A percentile compares a stretch with the other conserved stretches of the same genome.
phyloP scores from a whole-genome alignment of 1,140 invertebrate genomes.

The Rhynchophorus ferrugineus region DNA sequence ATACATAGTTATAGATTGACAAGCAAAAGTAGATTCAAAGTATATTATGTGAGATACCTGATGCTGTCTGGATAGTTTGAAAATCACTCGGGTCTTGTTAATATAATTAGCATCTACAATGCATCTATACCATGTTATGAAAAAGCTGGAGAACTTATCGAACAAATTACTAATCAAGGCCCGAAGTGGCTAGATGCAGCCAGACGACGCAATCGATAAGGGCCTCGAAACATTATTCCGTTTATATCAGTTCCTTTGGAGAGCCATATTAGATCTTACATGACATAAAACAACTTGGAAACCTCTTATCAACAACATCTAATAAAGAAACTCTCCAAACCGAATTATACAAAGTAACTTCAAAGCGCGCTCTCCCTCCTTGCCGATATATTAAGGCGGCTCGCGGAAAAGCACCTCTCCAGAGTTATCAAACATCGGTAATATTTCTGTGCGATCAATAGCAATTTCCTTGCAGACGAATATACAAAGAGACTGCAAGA shows the following conservation, averaged over 20 bases:
- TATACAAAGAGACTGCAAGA: slow-evolving; percentile 3
- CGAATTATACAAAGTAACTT: slow-evolving; percentile 8
- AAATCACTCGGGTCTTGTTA: too few relatives aligned
- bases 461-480: slow-evolving; percentile 4
- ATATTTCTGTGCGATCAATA: slow-evolving; percentile 6
- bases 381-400: slow-evolving; percentile 6
- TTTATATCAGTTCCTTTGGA: neutral
- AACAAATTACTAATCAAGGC: too few relatives aligned
- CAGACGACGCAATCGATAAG: too few relatives aligned
- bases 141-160: too few relatives aligned
- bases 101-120: too few relatives aligned
- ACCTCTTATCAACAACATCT: slow-evolving; percentile 9
- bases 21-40: too few relatives aligned
- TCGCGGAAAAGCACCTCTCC: slow-evolving; percentile 6
- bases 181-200: too few relatives aligned
- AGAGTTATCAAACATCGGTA: slow-evolving; percentile 5
- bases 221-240: neutral
- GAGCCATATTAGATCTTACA: neutral
- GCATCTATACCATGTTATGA: too few relatives aligned
- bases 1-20: too few relatives aligned
- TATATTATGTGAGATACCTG: too few relatives aligned
- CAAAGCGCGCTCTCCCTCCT: slow-evolving; percentile 4
- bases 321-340: slow-evolving; percentile 6
- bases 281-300: slow-evolving; percentile 1
- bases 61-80: too few relatives aligned